Base-by-base conservation (phyloP, 1,140 invertebrate genomes). In the Eufriesea mexicana region DNA sequence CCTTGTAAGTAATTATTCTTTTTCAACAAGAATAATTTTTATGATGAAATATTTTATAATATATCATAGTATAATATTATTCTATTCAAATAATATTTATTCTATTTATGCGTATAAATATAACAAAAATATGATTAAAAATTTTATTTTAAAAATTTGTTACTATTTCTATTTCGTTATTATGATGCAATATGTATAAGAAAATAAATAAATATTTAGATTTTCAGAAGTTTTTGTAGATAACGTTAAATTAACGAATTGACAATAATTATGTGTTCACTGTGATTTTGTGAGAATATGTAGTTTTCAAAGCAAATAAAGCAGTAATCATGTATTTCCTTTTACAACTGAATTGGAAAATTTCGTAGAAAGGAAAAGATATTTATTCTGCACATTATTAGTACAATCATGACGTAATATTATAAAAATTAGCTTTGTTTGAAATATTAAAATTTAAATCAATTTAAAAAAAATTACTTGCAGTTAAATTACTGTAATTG, bases 221-320 rank as follows among this genome's bases (percentile, higher is more conserved):
- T 20, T 20, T 75, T 70, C 49, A 51, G 47, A 55, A 74, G 64
- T 28, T 83, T 88, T 84, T 88, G 73, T 89, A 88, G 80, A 67
- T 16, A 16, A 73, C n/a, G 72, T 82, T 79, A 77, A 35, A 85
- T 62, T 86, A 75, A 84, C 55, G 72, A 23, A 89, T 87, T 89
- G 90, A 91, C 90, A 91, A 91, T 91, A 91, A 90, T 84, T 84
- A 88, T 78, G 89, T 71, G 78, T 77, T 83, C 80, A 82, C 64
- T 79, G 67, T 89, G 84, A n/a, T n/a, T n/a, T n/a, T n/a, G n/a
- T n/a, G n/a, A n/a, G n/a, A n/a, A n/a, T n/a, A n/a, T n/a, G 73
- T 68, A 67, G 77, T 79, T 79, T 74, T 83, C 47, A 51, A 88
- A 62, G 42, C 57, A 77, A n/a, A 71, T 76, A 42, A 72, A 70